A percentile compares a stretch with the other conserved stretches of the same genome.
Evolutionary conservation across 2,113 vertebrate species (phyloP).

Genomic region (Gulo gulo): DNA sequence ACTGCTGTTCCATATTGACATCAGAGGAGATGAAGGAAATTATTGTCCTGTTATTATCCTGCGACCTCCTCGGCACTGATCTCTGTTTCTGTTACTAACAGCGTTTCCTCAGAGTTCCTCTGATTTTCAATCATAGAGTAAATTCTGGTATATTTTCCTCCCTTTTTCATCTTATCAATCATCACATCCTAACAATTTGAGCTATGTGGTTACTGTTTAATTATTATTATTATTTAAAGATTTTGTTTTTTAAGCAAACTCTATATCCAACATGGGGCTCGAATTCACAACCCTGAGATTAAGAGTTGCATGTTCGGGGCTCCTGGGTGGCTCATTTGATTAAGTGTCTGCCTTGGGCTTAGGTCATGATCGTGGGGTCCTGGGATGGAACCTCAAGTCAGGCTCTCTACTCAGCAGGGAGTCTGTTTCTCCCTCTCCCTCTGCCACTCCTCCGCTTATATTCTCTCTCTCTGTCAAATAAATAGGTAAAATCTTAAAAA

Average conservation of each 20-base stretch:
- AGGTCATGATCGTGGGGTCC: no score
- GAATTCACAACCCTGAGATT: background rate
- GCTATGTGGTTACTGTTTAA: background rate
- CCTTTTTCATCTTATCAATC: background rate
- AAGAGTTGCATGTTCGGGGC: background rate
- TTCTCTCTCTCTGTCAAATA: no score
- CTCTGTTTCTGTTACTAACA: background rate
- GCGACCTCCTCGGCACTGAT: background rate
- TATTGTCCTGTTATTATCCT: background rate
- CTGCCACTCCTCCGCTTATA: no score
- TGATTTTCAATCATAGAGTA: conserved; percentile 31
- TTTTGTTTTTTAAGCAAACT: background rate
- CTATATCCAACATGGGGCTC: background rate
- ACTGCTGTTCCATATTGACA: background rate
- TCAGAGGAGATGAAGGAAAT: background rate
- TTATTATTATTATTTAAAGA: background rate
- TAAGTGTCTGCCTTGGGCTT: no score
- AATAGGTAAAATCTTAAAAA: no score
- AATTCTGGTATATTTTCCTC: background rate
- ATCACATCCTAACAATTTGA: background rate
- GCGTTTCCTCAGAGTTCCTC: background rate
- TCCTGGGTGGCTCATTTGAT: background rate
- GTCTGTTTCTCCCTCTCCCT: no score
- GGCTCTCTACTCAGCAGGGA: no score
- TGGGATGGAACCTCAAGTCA: no score